A percentile compares a stretch with the other conserved stretches of the same genome.
phyloP scores from a whole-genome alignment of 2,113 vertebrate genomes.

The Rhombomys opimus region DNA sequence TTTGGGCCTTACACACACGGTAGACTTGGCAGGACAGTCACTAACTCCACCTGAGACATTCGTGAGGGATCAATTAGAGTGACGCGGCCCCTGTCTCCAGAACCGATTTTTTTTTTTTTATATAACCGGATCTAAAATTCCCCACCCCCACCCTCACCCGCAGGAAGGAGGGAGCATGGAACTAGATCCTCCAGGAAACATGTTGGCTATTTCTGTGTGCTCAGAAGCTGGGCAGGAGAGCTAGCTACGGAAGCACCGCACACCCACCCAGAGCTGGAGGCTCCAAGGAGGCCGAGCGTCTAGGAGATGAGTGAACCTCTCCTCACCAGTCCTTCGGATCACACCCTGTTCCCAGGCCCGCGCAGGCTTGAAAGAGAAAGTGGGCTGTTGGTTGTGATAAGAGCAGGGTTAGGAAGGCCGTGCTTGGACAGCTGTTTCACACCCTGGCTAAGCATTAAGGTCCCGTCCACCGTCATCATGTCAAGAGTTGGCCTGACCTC shows the following conservation, averaged over 20 bases:
- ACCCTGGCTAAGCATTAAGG: neutral
- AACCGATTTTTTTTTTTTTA: neutral
- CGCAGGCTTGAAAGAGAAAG: constrained; percentile 44
- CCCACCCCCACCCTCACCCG: neutral
- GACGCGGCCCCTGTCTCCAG: neutral
- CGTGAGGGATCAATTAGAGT: neutral
- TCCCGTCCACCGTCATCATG: neutral
- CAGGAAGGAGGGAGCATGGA: neutral
- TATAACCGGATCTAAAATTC: neutral
- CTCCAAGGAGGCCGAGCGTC: neutral
- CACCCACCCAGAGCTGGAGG: neutral
- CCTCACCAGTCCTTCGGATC: neutral
- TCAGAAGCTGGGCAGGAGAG: neutral
- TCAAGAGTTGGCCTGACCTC: neutral
- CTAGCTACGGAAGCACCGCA: neutral
- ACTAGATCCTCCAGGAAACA: neutral
- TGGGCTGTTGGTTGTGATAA: constrained; percentile 53
- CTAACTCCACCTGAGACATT: neutral
- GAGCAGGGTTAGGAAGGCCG: constrained; percentile 25
- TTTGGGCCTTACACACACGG: neutral
- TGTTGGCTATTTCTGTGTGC: constrained; percentile 58
- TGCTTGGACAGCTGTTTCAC: constrained; percentile 60
- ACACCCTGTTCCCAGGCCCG: neutral
- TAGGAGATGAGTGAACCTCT: constrained; percentile 22
- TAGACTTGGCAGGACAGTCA: fast-evolving